Evolutionary conservation across 2,113 vertebrate species (phyloP), one percentile per base, ranked within the genome.

Genomic region (Pica pica): DNA sequence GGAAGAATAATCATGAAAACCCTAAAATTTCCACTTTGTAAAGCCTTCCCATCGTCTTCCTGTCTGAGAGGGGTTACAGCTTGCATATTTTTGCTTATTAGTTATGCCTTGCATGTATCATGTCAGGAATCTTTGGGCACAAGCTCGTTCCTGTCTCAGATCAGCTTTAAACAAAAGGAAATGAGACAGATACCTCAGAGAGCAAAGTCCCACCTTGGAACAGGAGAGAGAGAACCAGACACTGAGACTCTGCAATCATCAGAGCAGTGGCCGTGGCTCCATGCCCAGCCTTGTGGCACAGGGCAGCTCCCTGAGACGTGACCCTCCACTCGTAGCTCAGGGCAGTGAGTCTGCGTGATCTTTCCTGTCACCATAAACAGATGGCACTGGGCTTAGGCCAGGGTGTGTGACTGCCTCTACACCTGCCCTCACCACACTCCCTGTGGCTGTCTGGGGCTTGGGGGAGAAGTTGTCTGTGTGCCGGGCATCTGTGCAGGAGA

Each of bases 241-340:
- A 30, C 55, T 9, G 39, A 86, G 60, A 41, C n/a, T 19, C n/a
- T 80, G 75, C 63, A 83, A 0, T 77, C 13, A 27, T 53, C 2
- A 2, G 39, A 81, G 80, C 63, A 24, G 33, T 42, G 47, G 33
- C 92, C n/a, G 4, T 97, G 95, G 87, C 92, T 89, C 49, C n/a
- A 4, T 87, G 93, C 96, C 93, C 84, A 87, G 90, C 42, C 79
- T 69, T 67, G 88, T 94, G 71, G 59, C 24, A 3, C 39, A 7
- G 76, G 83, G 83, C 86, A 74, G 79, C 75, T 90, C 68, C 64
- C 85, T 75, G 90, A 63, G 92, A 94, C 42, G 55, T 95, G 92
- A 95, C 89, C 47, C 47, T 83, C 21, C 33, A 24, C 95, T 93
- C 68, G 9, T 91, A 93, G 88, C 83, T 81, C 39, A 67, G 90